phyloP scores from a whole-genome alignment of 2,113 vertebrate species.

The Megaptera novaeangliae region DNA sequence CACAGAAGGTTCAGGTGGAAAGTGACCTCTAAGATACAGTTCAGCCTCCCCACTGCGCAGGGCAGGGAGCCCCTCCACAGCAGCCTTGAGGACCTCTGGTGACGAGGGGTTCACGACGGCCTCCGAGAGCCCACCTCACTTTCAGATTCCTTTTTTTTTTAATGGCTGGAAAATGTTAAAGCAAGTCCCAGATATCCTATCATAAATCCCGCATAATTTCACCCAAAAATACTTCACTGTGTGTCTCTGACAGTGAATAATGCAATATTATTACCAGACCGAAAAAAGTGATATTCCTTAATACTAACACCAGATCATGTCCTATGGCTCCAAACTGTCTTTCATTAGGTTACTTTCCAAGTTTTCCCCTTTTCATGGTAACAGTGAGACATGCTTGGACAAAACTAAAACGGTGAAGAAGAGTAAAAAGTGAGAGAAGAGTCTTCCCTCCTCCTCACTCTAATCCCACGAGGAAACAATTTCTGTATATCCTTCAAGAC shows the following conservation, averaged over 20 bases:
- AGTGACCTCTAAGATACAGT: background rate
- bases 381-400: background rate
- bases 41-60: fast-evolving
- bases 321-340: background rate
- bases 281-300: background rate
- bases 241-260: background rate
- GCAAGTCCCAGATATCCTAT: background rate
- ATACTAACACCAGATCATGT: background rate
- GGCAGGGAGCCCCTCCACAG: fast-evolving
- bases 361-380: background rate
- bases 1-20: background rate
- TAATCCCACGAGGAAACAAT: background rate
- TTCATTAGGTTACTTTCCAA: background rate
- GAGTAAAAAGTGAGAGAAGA: background rate
- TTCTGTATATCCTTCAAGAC: background rate
- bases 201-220: background rate
- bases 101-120: background rate
- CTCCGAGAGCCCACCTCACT: background rate
- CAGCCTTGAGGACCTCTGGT: background rate
- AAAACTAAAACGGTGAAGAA: background rate
- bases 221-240: background rate
- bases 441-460: too few relatives aligned
- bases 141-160: background rate
- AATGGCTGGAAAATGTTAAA: background rate
- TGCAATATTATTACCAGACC: background rate